Conservation (phyloP, 2,113 vertebrate species). For the Melanostigma gelatinosum region DNA sequence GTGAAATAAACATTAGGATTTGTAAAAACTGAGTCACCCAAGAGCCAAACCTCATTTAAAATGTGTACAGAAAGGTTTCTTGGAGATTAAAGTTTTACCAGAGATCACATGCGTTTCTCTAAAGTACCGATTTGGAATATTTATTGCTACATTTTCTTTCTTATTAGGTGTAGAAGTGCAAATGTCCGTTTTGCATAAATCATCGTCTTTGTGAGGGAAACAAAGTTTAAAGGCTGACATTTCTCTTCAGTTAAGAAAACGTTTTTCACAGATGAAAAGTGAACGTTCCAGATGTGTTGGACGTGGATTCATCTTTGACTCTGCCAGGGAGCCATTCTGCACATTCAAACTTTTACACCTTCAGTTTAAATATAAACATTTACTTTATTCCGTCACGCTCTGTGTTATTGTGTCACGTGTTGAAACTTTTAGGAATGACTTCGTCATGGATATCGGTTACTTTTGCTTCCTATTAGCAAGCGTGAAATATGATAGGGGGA, state of each 20-base stretch:
- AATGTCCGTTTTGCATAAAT: not conserved
- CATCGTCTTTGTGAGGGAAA: constrained; percentile 20
- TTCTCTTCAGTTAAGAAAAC: constrained; percentile 36
- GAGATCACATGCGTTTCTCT: not conserved
- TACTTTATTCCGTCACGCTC: constrained; percentile 21
- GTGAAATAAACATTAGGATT: not conserved
- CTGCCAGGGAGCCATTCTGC: not conserved
- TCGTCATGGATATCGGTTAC: constrained; percentile 26
- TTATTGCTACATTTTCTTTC: not conserved
- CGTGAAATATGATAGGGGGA: constrained; percentile 37
- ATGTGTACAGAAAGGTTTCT: not conserved
- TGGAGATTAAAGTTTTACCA: not conserved
- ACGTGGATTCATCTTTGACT: constrained; percentile 45
- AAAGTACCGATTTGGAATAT: not conserved
- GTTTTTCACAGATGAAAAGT: constrained; percentile 28
- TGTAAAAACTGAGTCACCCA: not conserved
- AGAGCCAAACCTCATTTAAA: not conserved
- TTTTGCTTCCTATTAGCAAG: constrained; percentile 22
- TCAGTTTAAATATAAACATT: constrained; percentile 48
- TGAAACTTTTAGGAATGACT: constrained; percentile 26
- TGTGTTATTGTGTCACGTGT: not conserved
- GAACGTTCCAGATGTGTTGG: constrained; percentile 52
- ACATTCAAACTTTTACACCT: constrained; percentile 25
- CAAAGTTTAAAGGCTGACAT: constrained; percentile 28
- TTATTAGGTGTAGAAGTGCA: not conserved